Percentiles rank a stretch among this genome's conserved stretches.
Evolutionary conservation across 2,888 invertebrate species (phyloP).

Genomic region (Oscheius myriophilus): DNA sequence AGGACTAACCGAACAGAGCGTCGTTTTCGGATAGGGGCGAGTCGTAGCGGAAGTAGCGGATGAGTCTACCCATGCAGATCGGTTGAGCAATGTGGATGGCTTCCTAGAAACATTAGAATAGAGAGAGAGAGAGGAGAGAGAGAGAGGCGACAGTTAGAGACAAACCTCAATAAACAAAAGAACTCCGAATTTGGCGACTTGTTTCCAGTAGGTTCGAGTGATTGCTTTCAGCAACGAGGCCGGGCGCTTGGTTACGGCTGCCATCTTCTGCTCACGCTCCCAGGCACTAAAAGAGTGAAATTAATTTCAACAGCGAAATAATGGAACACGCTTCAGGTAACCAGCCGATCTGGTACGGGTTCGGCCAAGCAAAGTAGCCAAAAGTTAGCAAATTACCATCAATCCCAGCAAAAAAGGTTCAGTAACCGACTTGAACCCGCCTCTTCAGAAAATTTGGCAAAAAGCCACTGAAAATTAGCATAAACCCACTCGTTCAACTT

Average conservation of each 20-base stretch:
- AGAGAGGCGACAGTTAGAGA: background rate
- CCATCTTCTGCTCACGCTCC: slow-evolving; percentile 19
- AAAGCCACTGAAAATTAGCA: background rate
- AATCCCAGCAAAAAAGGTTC: too few relatives aligned
- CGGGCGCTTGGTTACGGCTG: background rate
- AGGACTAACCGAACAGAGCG: slow-evolving; percentile 75
- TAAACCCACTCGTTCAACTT: slow-evolving; percentile 23
- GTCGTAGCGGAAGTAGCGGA: slow-evolving; percentile 71
- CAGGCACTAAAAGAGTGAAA: slow-evolving; percentile 23
- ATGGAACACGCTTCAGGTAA: too few relatives aligned
- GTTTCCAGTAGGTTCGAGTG: slow-evolving; percentile 25
- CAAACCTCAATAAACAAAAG: slow-evolving; percentile 26
- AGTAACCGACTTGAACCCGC: too few relatives aligned
- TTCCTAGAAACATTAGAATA: slow-evolving; percentile 24
- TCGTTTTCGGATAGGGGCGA: slow-evolving; percentile 65
- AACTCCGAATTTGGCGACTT: slow-evolving; percentile 29
- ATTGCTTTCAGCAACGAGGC: slow-evolving; percentile 26
- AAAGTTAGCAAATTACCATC: too few relatives aligned
- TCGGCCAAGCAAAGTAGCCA: too few relatives aligned
- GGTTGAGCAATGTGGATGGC: slow-evolving; percentile 70
- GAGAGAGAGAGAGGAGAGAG: background rate
- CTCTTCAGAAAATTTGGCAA: background rate
- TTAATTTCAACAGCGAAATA: background rate
- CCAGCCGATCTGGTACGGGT: too few relatives aligned
- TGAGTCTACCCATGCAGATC: slow-evolving; percentile 72